A percentile compares a stretch with the other conserved stretches of the same genome.
Evolutionary conservation across 2,888 invertebrate genomes (phyloP).

Genomic region (Actias luna): DNA sequence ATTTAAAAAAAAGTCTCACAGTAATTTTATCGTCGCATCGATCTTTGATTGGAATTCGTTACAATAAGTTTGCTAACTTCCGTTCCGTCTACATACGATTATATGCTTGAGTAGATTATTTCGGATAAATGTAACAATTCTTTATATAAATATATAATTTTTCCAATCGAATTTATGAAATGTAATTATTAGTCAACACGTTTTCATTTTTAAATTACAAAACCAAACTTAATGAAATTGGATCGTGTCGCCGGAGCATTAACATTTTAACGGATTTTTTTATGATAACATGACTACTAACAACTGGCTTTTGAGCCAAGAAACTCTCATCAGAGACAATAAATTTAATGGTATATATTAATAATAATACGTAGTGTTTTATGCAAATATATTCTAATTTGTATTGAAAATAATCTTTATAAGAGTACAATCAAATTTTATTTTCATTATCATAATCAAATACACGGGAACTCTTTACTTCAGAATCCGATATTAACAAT

Average conservation of each 20-base stretch:
- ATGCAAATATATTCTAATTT: background rate
- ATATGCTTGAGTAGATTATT: background rate
- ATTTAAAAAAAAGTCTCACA: background rate
- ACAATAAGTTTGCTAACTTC: background rate
- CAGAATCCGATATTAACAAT: background rate
- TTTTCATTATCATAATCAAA: background rate
- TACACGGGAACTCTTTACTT: background rate
- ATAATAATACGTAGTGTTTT: background rate
- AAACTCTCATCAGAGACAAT: background rate
- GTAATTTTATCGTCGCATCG: no score
- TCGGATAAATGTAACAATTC: background rate
- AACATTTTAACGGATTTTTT: background rate
- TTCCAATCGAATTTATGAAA: no score
- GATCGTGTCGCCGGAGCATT: background rate
- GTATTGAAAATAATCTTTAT: background rate
- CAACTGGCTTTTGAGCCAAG: background rate
- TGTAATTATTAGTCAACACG: no score
- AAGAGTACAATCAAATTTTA: background rate
- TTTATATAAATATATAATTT: no score
- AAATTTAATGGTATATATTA: background rate
- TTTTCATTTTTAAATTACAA: no score
- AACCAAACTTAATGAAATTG: background rate
- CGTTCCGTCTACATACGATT: background rate
- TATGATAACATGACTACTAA: background rate
- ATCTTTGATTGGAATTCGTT: background rate